Evolutionary conservation across 2,797 vertebrate genomes (phyloP).

Genomic region (Onychomys torridus): DNA sequence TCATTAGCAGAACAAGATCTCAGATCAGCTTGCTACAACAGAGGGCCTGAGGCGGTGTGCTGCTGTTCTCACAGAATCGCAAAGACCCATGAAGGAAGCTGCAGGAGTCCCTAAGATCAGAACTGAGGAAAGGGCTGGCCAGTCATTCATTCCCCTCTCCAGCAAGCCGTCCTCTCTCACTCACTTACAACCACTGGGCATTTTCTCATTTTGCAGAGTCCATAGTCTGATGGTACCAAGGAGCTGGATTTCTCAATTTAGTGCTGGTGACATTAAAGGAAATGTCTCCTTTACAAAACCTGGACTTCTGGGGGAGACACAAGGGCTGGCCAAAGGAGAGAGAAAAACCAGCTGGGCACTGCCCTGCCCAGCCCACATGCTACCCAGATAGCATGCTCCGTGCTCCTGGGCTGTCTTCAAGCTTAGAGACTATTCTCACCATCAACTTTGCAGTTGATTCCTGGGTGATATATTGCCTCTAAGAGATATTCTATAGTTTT

Average conservation of each 20-base stretch:
- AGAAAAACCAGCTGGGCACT: neutral
- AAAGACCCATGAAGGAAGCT: neutral
- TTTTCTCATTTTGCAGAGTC: conserved; percentile 6
- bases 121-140: neutral
- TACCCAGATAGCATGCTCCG: neutral
- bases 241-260: neutral
- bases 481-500: neutral
- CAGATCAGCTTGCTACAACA: neutral
- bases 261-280: neutral
- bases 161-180: neutral
- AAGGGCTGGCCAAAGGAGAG: neutral
- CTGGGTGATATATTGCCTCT: neutral
- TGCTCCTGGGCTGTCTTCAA: neutral
- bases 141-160: no score
- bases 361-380: neutral
- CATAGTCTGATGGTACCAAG: neutral
- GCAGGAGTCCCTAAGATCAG: neutral
- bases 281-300: conserved; percentile 17
- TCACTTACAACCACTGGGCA: neutral
- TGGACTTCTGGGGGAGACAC: neutral
- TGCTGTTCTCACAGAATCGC: neutral
- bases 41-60: neutral
- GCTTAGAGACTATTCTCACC: neutral
- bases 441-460: neutral
- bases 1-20: neutral